Evolutionary conservation across 2,113 vertebrate genomes (phyloP), one percentile per base, ranked within the genome.

Genomic region (Delphinus delphis): DNA sequence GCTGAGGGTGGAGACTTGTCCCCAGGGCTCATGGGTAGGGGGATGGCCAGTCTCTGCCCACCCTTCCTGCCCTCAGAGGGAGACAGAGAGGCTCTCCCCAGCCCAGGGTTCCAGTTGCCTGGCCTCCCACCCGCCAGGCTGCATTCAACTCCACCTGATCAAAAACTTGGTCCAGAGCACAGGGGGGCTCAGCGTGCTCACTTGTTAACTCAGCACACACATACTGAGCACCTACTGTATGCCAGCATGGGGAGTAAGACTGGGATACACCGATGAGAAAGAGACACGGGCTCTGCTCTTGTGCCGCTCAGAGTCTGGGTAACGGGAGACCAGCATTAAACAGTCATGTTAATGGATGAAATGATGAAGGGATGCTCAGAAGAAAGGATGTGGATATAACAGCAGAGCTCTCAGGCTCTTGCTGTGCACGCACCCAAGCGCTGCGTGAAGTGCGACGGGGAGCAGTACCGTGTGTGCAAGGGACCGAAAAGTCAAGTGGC

Each of bases 361-460:
- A 53, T 2, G 74, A 23, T 36, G 20, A 31, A 9, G 20, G 12
- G 58, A 38, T 8, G 0, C 68, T 60, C 8, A 6, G 83, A 65
- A 73, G 58, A 28, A 25, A 41, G 63, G 50, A 21, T 1, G 0
- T 1, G 18, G 18, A 7, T 2, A 0, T 14, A 5, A 28, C 6
- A 6, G 41, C 47, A 4, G 21, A 65, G 68, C 8, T 47, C 63
- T 28, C 2, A 8, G 63, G 55, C 21, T 62, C 60, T 10, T 33
- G 13, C 26, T 63, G 58, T 58, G 18, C 79, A 33, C 0, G 1
- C 3, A 6, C 12, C 36, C 17, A 5, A 58, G 50, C 0, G 1
- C 55, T 6, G 2, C 1, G 85, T 38, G 55, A 15, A 47, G 65
- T 14, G 15, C 0, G 8, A 53, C 5, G 12, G 8, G 3, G 12